phyloP scores from a whole-genome alignment of 2,113 vertebrate genomes.

The Calidris pygmaea region DNA sequence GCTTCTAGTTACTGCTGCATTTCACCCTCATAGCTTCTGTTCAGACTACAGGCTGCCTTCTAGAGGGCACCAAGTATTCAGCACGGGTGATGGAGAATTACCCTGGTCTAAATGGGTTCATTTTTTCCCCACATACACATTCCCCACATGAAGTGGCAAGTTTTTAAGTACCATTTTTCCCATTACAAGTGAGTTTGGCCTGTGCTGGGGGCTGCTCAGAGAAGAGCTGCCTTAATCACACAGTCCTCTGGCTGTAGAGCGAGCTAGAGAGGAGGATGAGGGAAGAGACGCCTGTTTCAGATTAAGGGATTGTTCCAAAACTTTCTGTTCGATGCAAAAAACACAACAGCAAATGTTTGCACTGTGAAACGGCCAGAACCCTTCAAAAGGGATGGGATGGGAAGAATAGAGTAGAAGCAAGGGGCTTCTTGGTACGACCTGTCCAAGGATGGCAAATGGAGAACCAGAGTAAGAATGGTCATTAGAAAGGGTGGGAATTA shows the following conservation, averaged over 20 bases:
- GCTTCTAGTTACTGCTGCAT: neutral
- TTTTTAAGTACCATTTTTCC: neutral
- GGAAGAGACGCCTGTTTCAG: neutral
- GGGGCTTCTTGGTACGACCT: neutral
- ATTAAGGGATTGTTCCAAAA: conserved; percentile 18
- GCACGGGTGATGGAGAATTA: neutral
- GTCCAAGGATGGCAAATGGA: neutral
- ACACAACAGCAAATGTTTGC: neutral
- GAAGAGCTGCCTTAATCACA: neutral
- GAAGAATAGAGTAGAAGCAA: neutral
- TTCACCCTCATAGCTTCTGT: neutral
- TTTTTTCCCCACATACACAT: neutral
- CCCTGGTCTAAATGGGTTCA: neutral
- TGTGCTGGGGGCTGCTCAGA: neutral
- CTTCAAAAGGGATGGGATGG: neutral
- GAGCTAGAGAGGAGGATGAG: neutral
- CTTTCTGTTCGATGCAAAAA: neutral
- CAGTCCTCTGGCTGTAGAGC: neutral
- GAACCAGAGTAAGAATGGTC: neutral
- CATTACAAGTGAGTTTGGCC: neutral
- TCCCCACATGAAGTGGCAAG: neutral
- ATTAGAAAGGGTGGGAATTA: neutral
- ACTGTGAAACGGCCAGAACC: neutral
- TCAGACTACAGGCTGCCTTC: conserved; percentile 8
- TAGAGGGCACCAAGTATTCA: neutral